These are phyloP conservation scores for Plutella xylostella DNA, from an alignment of 2,888 invertebrate species.

Conservation along the genomic window DNA sequence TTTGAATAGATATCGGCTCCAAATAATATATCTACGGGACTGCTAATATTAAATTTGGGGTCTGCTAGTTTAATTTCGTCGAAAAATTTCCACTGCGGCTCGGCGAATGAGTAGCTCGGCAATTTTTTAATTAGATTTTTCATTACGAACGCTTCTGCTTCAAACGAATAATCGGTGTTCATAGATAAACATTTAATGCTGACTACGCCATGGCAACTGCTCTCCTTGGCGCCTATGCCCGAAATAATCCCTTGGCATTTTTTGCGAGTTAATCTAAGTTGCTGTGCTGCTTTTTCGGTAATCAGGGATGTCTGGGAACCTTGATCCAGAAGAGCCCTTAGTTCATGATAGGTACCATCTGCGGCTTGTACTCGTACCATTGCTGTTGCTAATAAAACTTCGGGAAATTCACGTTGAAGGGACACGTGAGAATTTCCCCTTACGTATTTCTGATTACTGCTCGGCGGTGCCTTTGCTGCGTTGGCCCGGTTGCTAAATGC, in stretches of 20 bases:
- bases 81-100: neutral
- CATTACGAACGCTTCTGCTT: conserved; percentile 5
- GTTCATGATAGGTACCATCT: neutral
- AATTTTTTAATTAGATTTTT: conserved; percentile 6
- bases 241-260: neutral
- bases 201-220: conserved; percentile 4
- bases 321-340: neutral
- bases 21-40: conserved; percentile 3
- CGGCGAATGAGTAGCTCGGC: conserved; percentile 3
- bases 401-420: neutral
- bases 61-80: conserved; percentile 5
- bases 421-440: neutral
- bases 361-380: neutral
- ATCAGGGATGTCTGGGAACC: conserved; percentile 4
- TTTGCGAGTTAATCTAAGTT: neutral
- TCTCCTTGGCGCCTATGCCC: conserved; percentile 2
- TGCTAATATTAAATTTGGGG: conserved; percentile 1
- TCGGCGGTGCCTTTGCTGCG: no score
- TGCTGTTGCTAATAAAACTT: neutral
- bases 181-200: neutral
- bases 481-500: neutral
- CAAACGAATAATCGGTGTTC: conserved; percentile 3
- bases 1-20: neutral
- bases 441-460: neutral
- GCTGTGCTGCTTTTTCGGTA: conserved; percentile 5